Base-by-base conservation (phyloP, 2,113 vertebrate genomes). In the Trogon melanurus region DNA sequence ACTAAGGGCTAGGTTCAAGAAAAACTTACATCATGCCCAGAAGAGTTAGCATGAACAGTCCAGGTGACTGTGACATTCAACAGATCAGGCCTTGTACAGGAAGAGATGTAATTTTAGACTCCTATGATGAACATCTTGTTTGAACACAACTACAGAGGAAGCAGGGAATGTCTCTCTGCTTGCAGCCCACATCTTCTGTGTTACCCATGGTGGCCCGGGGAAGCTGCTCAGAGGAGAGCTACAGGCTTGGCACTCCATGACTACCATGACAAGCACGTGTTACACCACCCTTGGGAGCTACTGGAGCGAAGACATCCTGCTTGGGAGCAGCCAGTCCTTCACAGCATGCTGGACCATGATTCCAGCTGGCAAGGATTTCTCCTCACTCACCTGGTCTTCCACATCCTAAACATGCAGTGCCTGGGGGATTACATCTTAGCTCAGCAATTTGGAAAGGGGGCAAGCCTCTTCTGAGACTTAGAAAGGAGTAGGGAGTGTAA, bases 181-280 rank as follows among this genome's bases (percentile, higher is more conserved):
- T 66, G 44, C 25, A 79, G 44, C 11, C 32, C 38, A 30, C 15
- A 26, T 38, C 32, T 54, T 26, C 60, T 66, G 18, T 61, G 25
- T 76, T 78, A 66, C 36, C 16, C 11, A 3, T 6, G 19, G 47
- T 71, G 72, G 25, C 20, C 20, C 11, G 20, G 18, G 18, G 45
- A 81, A 87, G 27, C 25, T 54, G 38, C 22, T 70, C 13, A 30
- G 38, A 50, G 34, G 16, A 65, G 27, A 82, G 5, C 18, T 80
- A 60, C 44, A 94, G 44, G 29, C 20, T 71, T 73, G 18, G 16
- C 2, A 5, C 23, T 53, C 66, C 22, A 20, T 32, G 38, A 19
- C 26, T 38, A 38, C 13, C 16, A 13, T 4, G 9, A 32, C 27
- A 67, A 41, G 34, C 18, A 29, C 0, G 0, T 13, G 30, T 54